Base-by-base conservation (phyloP, 2,888 invertebrate genomes). In the Rotaria sp. region DNA sequence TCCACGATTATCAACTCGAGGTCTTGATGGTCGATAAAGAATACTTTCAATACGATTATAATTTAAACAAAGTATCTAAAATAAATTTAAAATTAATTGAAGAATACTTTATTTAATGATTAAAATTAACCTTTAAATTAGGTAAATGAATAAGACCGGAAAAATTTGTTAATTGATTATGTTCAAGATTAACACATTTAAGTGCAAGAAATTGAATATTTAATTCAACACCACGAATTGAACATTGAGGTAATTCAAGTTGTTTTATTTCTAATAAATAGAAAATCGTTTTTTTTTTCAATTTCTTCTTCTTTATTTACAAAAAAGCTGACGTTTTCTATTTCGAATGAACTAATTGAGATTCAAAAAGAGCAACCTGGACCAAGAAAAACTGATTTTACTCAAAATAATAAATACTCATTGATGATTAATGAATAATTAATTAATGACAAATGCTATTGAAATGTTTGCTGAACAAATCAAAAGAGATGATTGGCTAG, bases 11-110 rank as follows among this genome's bases (percentile, higher is more conserved):
- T 85, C 80, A 30, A 86, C 55, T 86, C 74, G 26, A 67, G 87
- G 84, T 87, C 87, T 85, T 57, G 89, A 89, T 52, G 88, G 87
- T 86, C 89, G 89, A 13, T 90, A 89, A 87, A 91, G 88, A 55
- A 91, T 89, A 87, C 90, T 89, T 88, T 91, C 91, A 38, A 91
- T 89, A 87, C 90, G 90, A 88, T 91, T 91, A 88, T 91, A 89
- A 87, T 91, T 91, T 85, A 91, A 88, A 88, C 91, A 91, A 84
- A 91, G 88, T 84, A n/a, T 80, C 26, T 45, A 59, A 35, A 45
- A 11, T 57, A 26, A 85, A 18, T 45, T 5, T 21, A 24, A 50
- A 84, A 26, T 18, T 84, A 52, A 13, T 45, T 13, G 30, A 67
- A 35, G 1, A 0, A 30, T 1, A n/a, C 41, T 3, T 2, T 30